phyloP scores from a whole-genome alignment of 2,113 vertebrate species.

The Gyps fulvus region DNA sequence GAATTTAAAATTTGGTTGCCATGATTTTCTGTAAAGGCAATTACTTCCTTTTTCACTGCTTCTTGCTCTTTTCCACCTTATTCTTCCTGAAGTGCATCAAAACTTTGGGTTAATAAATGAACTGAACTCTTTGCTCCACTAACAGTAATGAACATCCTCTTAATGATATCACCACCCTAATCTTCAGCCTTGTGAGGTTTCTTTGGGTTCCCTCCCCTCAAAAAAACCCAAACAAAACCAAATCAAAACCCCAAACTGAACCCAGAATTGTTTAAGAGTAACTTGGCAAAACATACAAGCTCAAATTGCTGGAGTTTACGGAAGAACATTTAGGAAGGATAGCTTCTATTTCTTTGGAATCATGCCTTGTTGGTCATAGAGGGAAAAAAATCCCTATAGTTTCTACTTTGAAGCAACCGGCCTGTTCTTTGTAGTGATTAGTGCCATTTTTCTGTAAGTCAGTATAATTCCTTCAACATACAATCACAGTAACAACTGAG shows the following conservation, averaged over 20 bases:
- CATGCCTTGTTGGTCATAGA: background rate
- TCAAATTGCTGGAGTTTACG: background rate
- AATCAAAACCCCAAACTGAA: background rate
- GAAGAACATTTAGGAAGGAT: background rate
- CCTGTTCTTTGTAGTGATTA: background rate
- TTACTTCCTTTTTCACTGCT: background rate
- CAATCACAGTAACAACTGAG: background rate
- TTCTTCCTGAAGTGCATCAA: background rate
- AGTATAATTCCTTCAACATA: background rate
- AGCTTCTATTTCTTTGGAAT: background rate
- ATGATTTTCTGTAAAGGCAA: background rate
- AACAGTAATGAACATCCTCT: background rate
- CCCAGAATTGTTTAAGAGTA: background rate
- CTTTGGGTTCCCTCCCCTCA: rapidly evolving
- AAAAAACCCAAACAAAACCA: background rate
- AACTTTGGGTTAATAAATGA: background rate
- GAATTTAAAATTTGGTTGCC: background rate
- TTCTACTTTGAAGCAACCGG: background rate
- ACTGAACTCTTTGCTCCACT: background rate
- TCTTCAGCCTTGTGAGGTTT: rapidly evolving
- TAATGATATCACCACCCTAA: background rate
- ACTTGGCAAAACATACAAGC: background rate
- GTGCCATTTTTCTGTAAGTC: background rate
- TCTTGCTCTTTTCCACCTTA: background rate
- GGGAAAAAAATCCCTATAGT: background rate